Percentiles rank a stretch among this genome's conserved stretches.
Conservation (phyloP, 23 tunicate genomes). For the Oikopleura vanhoeffeni region DNA sequence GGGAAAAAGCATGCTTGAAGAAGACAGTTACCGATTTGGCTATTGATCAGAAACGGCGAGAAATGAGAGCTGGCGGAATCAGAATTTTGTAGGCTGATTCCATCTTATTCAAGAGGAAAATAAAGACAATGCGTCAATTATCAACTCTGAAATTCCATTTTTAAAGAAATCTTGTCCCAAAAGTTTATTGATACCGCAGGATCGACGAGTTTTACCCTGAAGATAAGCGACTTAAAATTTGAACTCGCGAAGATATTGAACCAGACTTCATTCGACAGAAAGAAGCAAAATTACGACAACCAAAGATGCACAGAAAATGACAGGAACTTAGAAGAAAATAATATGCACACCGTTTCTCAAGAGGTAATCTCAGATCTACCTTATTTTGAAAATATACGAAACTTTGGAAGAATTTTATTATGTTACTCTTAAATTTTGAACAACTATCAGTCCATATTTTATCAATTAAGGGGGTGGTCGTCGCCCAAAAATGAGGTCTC, state of each 20-base stretch:
- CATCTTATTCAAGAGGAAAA: slow-evolving; percentile 19
- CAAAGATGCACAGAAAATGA: slow-evolving; percentile 65
- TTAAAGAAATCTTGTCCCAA: slow-evolving; percentile 49
- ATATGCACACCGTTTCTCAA: slow-evolving; percentile 17
- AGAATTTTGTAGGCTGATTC: slow-evolving; percentile 24
- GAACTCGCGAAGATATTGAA: slow-evolving; percentile 74
- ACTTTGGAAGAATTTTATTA: too few species aligned
- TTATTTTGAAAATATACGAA: too few species aligned
- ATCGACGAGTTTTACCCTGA: slow-evolving; percentile 47
- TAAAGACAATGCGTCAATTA: slow-evolving; percentile 67
- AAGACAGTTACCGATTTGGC: too few species aligned
- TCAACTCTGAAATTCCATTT: slow-evolving; percentile 94
- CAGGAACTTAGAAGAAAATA: slow-evolving; percentile 33
- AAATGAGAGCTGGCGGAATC: slow-evolving; percentile 88
- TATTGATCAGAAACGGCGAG: slow-evolving; percentile 72
- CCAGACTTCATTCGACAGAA: slow-evolving; percentile 29
- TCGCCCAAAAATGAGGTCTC: too few species aligned
- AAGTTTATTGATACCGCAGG: slow-evolving; percentile 61
- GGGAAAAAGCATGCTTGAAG: slow-evolving; percentile 91
- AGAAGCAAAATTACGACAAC: slow-evolving; percentile 36
- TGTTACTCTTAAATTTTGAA: too few species aligned
- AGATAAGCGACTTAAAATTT: slow-evolving; percentile 41
- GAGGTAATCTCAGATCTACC: too few species aligned
- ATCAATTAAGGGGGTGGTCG: too few species aligned
- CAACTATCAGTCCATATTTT: too few species aligned